These are phyloP conservation scores for Caenorhabditis drosophilae DNA, from an alignment of 2,888 invertebrate genomes.

Conservation along the genomic window DNA sequence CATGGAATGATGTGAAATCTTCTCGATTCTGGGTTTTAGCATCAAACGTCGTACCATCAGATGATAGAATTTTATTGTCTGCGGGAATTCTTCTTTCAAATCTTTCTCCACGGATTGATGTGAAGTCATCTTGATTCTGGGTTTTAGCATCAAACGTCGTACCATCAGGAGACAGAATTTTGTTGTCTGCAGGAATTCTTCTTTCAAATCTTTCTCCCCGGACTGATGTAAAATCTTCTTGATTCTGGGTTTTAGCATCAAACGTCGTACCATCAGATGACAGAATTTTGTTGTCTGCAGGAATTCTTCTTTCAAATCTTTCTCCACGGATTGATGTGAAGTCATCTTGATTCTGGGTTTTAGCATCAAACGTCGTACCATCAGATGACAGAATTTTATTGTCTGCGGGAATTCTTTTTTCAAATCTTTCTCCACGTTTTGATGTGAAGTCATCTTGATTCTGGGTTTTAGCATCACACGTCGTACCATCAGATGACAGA, in stretches of 20 bases:
- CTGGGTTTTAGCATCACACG: neutral
- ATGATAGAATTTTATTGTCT: neutral
- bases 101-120: neutral
- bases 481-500: neutral
- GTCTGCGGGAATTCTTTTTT: neutral
- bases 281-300: neutral
- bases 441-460: conserved; percentile 2
- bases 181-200: neutral
- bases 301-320: neutral
- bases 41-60: neutral
- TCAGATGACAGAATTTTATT: neutral
- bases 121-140: conserved; percentile 6
- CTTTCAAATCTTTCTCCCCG: conserved; percentile 1
- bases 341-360: conserved; percentile 4
- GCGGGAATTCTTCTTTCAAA: neutral
- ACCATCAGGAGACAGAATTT: neutral
- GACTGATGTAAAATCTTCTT: conserved; percentile 1
- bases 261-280: neutral
- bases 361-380: neutral
- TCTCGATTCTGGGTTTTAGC: conserved; percentile 1
- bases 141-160: conserved; percentile 1
- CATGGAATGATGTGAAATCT: neutral
- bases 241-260: neutral
- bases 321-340: neutral
- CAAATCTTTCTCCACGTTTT: conserved; percentile 1